Percentiles rank a stretch among this genome's conserved stretches.
phyloP scores from a whole-genome alignment of 2,888 invertebrate genomes.

The Zygaena filipendulae region DNA sequence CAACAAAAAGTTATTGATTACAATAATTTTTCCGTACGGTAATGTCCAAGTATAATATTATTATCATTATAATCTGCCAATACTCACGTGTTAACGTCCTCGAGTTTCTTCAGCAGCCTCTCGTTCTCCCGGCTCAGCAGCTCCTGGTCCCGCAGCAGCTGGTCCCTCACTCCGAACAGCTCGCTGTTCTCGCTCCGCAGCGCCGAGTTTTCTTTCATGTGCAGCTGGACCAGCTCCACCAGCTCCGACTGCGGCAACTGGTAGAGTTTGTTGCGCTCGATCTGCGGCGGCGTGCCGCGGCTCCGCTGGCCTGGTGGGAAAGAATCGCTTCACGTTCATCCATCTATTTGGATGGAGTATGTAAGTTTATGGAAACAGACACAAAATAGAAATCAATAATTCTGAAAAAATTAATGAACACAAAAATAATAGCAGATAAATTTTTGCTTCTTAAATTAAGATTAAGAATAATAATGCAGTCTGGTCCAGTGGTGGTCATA shows the following conservation, averaged over 20 bases:
- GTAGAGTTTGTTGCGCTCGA: constrained; percentile 78
- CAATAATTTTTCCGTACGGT: too few relatives aligned
- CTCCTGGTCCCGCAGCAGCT: constrained; percentile 89
- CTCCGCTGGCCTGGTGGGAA: constrained; percentile 29
- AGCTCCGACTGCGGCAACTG: constrained; percentile 83
- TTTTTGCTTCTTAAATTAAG: too few relatives aligned
- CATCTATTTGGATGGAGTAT: not conserved
- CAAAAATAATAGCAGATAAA: too few relatives aligned
- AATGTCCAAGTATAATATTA: too few relatives aligned
- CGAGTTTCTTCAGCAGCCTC: constrained; percentile 84
- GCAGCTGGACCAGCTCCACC: constrained; percentile 85
- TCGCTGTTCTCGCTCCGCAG: constrained; percentile 87
- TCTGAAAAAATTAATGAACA: too few relatives aligned
- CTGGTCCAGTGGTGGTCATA: too few relatives aligned
- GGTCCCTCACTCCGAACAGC: constrained; percentile 81
- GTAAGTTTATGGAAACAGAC: not conserved
- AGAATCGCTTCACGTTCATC: too few relatives aligned
- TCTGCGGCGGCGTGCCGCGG: constrained; percentile 65
- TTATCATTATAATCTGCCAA: too few relatives aligned
- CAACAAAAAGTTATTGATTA: too few relatives aligned
- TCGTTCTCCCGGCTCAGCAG: constrained; percentile 92
- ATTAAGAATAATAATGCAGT: too few relatives aligned
- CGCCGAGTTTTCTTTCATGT: constrained; percentile 84
- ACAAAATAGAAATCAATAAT: too few relatives aligned
- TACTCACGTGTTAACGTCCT: constrained; percentile 88